Evolutionary conservation across 2,888 invertebrate species (phyloP).

Genomic region (Drosophila tripunctata): DNA sequence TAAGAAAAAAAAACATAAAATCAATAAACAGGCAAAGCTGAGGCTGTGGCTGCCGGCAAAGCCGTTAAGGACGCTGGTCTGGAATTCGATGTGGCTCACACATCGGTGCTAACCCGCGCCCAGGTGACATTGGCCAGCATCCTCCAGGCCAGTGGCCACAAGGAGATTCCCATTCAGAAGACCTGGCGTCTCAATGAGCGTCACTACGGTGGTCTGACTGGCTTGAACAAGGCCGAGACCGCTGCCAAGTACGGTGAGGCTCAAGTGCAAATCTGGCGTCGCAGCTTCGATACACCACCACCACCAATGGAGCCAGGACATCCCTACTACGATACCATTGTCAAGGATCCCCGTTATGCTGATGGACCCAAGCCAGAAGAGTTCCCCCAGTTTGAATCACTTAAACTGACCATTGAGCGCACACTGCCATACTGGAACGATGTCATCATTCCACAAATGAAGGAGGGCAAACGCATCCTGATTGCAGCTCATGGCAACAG

Average conservation of each 20-base stretch:
- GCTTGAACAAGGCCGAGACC: slow-evolving; percentile 94
- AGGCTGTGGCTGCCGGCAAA: slow-evolving; percentile 88
- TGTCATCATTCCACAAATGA: slow-evolving; percentile 90
- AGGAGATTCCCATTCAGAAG: slow-evolving; percentile 88
- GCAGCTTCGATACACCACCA: slow-evolving; percentile 93
- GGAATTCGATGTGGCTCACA: slow-evolving; percentile 92
- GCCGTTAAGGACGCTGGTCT: slow-evolving; percentile 90
- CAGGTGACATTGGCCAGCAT: slow-evolving; percentile 90
- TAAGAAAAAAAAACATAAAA: background rate
- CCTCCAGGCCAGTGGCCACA: slow-evolving; percentile 88
- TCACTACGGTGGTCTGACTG: slow-evolving; percentile 94
- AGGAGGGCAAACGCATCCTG: slow-evolving; percentile 91
- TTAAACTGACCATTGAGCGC: slow-evolving; percentile 92
- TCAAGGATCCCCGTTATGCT: slow-evolving; percentile 91
- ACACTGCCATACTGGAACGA: slow-evolving; percentile 96
- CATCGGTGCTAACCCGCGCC: slow-evolving; percentile 92
- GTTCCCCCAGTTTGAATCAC: slow-evolving; percentile 93
- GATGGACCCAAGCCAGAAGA: slow-evolving; percentile 90
- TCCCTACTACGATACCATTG: slow-evolving; percentile 90
- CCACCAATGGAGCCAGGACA: slow-evolving; percentile 93
- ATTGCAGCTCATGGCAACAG: slow-evolving; percentile 96
- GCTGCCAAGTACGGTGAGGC: slow-evolving; percentile 94
- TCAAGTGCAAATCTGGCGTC: slow-evolving; percentile 93
- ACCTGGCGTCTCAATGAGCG: slow-evolving; percentile 95
- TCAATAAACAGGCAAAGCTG: slow-evolving; percentile 78